Conservation (phyloP, 2,888 invertebrate species). For the Lomographa bimaculata region DNA sequence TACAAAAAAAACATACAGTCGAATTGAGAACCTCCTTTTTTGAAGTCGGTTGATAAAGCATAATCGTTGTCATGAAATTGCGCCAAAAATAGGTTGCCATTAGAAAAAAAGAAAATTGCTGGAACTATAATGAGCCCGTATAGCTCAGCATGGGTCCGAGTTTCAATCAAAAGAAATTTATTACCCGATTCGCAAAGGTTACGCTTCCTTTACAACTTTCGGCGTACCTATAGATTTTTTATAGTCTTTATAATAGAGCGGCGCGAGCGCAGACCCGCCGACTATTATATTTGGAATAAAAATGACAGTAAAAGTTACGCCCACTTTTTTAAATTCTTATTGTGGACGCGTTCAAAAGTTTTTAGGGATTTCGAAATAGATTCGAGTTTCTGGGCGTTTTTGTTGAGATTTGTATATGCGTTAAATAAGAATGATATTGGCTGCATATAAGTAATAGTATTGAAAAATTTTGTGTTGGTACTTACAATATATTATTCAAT, state of each 20-base stretch:
- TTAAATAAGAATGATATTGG: slow-evolving; percentile 10
- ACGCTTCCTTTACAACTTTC: slow-evolving; percentile 67
- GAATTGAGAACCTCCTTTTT: too few species aligned
- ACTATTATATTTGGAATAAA: slow-evolving; percentile 64
- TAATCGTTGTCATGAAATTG: slow-evolving; percentile 36
- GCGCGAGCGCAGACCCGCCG: slow-evolving; percentile 63
- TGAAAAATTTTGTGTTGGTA: neutral
- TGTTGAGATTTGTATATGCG: slow-evolving; percentile 17
- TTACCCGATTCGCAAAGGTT: slow-evolving; percentile 79
- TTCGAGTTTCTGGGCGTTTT: slow-evolving; percentile 48
- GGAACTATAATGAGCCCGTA: slow-evolving; percentile 79
- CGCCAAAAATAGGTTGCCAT: slow-evolving; percentile 30
- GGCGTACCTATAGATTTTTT: slow-evolving; percentile 61
- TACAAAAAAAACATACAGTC: too few species aligned
- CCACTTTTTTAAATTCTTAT: slow-evolving; percentile 78
- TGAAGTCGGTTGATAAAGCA: slow-evolving; percentile 8
- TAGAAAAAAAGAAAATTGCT: slow-evolving; percentile 65
- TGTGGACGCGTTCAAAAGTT: slow-evolving; percentile 68
- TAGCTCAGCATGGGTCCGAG: slow-evolving; percentile 79
- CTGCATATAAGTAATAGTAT: neutral
- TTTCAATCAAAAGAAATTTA: slow-evolving; percentile 81
- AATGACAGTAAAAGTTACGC: slow-evolving; percentile 79
- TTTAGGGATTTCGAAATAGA: slow-evolving; percentile 77
- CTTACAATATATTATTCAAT: neutral
- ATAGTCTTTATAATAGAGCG: slow-evolving; percentile 61